Conservation (phyloP, 2,113 vertebrate genomes). For the Halcyon senegalensis region DNA sequence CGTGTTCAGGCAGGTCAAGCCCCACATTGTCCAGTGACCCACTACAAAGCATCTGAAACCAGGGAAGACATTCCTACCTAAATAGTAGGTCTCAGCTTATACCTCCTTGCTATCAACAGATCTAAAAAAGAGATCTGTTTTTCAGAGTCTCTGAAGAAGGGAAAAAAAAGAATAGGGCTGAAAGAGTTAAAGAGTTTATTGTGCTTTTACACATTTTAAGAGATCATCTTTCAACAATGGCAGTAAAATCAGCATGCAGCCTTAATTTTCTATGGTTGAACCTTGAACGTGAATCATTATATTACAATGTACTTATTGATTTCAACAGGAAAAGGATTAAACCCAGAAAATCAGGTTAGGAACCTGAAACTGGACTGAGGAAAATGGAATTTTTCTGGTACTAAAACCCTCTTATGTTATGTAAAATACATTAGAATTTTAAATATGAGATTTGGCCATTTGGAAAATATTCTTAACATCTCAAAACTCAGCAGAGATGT, state of each 20-base stretch:
- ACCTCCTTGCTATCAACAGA: background rate
- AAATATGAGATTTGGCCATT: slow-evolving; percentile 59
- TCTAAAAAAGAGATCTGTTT: background rate
- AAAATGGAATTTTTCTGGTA: slow-evolving; percentile 85
- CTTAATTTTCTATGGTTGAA: slow-evolving; percentile 83
- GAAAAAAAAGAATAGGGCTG: slow-evolving; percentile 11
- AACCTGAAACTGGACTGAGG: slow-evolving; percentile 83
- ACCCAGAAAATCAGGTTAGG: slow-evolving; percentile 86
- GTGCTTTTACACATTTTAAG: slow-evolving; percentile 74
- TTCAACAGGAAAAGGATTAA: slow-evolving; percentile 95
- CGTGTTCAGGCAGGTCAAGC: background rate
- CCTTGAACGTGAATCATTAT: slow-evolving; percentile 88
- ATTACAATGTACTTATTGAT: slow-evolving; percentile 91
- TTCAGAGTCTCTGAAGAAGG: background rate
- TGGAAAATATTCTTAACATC: slow-evolving; percentile 63
- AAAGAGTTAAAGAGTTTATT: slow-evolving; percentile 70
- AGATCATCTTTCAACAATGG: slow-evolving; percentile 76
- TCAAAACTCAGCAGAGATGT: background rate
- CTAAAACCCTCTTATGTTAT: slow-evolving; percentile 85
- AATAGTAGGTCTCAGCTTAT: background rate
- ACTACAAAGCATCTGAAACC: background rate
- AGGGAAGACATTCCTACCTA: background rate
- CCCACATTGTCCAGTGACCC: background rate
- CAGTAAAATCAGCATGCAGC: slow-evolving; percentile 80
- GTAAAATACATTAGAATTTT: slow-evolving; percentile 78